Percentiles rank a stretch among this genome's conserved stretches.
Evolutionary conservation across 1,140 invertebrate genomes (phyloP).

Genomic region (Chironomus striatipennis): DNA sequence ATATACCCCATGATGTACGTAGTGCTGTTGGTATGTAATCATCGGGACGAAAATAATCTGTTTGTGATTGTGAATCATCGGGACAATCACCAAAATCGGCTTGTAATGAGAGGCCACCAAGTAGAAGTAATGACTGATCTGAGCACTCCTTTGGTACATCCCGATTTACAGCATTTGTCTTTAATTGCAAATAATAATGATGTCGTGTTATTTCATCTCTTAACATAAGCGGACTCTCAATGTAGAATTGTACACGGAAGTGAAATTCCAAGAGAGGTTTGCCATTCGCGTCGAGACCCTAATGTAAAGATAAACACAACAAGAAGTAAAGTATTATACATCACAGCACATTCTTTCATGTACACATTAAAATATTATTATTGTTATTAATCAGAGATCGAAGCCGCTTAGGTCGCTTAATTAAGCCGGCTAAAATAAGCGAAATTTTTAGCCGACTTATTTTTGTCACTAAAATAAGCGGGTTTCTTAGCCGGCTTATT

Average conservation of each 20-base stretch:
- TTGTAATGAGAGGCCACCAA: constrained; percentile 81
- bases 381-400: too few relatives aligned
- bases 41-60: constrained; percentile 70
- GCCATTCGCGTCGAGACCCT: constrained; percentile 84
- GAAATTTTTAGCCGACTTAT: too few relatives aligned
- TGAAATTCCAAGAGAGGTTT: constrained; percentile 81
- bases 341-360: neutral
- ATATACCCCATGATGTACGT: constrained; percentile 49
- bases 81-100: constrained; percentile 78
- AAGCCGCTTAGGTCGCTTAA: too few relatives aligned
- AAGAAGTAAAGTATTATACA: constrained; percentile 19
- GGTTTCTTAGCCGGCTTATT: too few relatives aligned
- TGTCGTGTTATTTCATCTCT: constrained; percentile 83
- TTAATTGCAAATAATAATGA: constrained; percentile 89
- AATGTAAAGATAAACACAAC: constrained; percentile 40
- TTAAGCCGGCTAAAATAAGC: too few relatives aligned
- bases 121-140: constrained; percentile 64
- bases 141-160: constrained; percentile 55
- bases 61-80: constrained; percentile 35
- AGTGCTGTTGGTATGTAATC: constrained; percentile 58
- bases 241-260: constrained; percentile 90
- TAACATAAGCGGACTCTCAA: constrained; percentile 76
- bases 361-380: neutral
- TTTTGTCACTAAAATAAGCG: too few relatives aligned
- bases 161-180: constrained; percentile 72